Evolutionary conservation across 2,113 vertebrate genomes (phyloP).

Genomic region (Lepisosteus oculatus): DNA sequence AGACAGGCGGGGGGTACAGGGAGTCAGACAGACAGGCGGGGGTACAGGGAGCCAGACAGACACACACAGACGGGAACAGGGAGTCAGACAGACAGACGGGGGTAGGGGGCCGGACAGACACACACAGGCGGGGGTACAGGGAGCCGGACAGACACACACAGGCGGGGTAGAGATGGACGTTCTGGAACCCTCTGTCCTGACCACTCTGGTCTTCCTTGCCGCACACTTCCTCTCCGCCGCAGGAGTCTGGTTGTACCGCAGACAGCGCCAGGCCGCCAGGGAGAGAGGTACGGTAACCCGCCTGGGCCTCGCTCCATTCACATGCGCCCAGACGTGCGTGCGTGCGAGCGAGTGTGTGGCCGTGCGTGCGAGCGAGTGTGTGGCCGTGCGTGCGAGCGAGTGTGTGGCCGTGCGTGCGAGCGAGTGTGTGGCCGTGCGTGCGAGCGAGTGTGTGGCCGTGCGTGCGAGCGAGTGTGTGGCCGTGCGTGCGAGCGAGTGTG

Average conservation of each 20-base stretch:
- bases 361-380: too few relatives aligned
- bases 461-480: background rate
- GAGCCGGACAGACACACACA: too few relatives aligned
- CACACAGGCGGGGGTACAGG: too few relatives aligned
- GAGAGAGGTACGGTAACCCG: conserved; percentile 37
- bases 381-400: too few relatives aligned
- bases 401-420: conserved; percentile 18
- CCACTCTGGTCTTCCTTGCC: conserved; percentile 53
- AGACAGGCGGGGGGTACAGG: background rate
- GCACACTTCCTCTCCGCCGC: conserved; percentile 60
- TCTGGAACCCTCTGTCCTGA: conserved; percentile 47
- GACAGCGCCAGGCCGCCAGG: conserved; percentile 7
- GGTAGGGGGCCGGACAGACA: too few relatives aligned
- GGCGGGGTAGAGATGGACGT: conserved; percentile 44
- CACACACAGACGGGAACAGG: background rate
- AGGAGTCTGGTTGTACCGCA: conserved; percentile 59
- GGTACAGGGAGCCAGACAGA: background rate
- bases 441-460: conserved; percentile 5
- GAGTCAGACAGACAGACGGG: background rate
- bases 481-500: background rate
- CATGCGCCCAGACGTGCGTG: too few relatives aligned
- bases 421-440: conserved; percentile 11
- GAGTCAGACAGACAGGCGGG: background rate
- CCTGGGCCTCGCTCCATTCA: too few relatives aligned
- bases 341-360: too few relatives aligned